Evolutionary conservation across 2,797 vertebrate genomes (phyloP), one percentile per base, ranked within the genome.

Genomic region (Okamejei kenojei): DNA sequence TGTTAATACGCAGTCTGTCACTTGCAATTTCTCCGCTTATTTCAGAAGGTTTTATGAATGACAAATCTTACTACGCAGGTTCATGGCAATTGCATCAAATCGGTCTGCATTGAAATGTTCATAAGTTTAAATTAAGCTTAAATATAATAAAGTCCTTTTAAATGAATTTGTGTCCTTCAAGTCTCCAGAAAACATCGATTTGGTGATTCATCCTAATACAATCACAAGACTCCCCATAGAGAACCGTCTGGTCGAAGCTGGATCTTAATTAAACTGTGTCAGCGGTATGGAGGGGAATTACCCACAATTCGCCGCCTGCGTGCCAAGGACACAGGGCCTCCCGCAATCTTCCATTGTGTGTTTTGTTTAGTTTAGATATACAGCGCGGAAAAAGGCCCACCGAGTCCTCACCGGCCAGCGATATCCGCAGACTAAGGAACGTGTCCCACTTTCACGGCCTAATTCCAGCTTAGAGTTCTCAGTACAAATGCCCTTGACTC

Each of bases 241-340:
- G 93, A 3, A 93, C 74, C 90, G 95, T 93, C 94, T 94, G 93
- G 80, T 93, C 93, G 26, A 1, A 23, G 54, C 93, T 80, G 93
- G 94, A 96, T 95, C 94, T 93, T 93, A 95, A 94, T 81, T 94
- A 93, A 94, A 95, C 93, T 35, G 92, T 90, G 94, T 96, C 95
- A 96, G 95, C 95, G 95, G 92, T 94, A 94, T 94, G 45, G 94
- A 94, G 94, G 94, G 93, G 93, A 93, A 94, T 95, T 93, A 93
- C 94, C 29, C 19, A 58, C 91, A 93, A 81, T 35, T 23, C 93
- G 71, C 73, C 2, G 45, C 45, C 76, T 93, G 93, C 90, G 93
- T 94, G 94, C 96, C 95, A 97, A 96, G 96, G 96, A 95, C 96
- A 95, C 63, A 45, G n/a, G 11, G 93, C 91, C 90, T 94, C 94